Evolutionary conservation across 2,797 vertebrate genomes (phyloP), one percentile per base, ranked within the genome.

Genomic region (Sparus aurata): DNA sequence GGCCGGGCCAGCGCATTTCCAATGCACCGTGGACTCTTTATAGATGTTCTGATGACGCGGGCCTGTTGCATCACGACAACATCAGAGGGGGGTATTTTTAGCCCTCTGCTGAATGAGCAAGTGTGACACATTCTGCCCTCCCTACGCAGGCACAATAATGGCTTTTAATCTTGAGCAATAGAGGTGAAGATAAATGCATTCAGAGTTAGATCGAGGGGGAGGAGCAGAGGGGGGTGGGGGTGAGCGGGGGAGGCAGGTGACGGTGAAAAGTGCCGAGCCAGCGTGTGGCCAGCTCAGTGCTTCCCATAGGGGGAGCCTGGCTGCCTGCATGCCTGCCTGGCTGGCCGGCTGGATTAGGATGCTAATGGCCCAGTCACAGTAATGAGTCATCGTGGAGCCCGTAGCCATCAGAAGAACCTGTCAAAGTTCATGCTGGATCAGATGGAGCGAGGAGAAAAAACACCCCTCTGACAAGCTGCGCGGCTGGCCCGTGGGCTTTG

Each of bases 61-160:
- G 89, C 75, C 73, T 85, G 89, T 92, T 94, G 87, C 90, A 93
- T 92, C 91, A 91, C 69, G 2, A 65, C 86, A 80, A 85, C 92
- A 92, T 92, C 86, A 90, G 69, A 90, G 79, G 60, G 79, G 85
- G 15, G 82, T 93, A 92, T 93, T 92, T 94, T 94, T 93, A 92
- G 91, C 86, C 66, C 8, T 15, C 2, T 34, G 58, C 87, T 86
- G 88, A 93, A 92, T 88, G 90, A 87, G 83, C 75, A 83, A 85
- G 78, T 73, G 73, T 80, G 86, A 85, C 83, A 84, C 84, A 69
- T 12, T 20, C 70, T 82, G 84, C 60, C 87, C 83, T 87, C 83
- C 30, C 69, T 69, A 71, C 53, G 13, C 86, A 62, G 69, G 59
- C 69, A 87, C 83, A 84, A 92, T 88, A 82, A 87, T 89, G 87